Evolutionary conservation across 2,113 vertebrate species (phyloP), one percentile per base, ranked within the genome.

Genomic region (Etheostoma cragini): DNA sequence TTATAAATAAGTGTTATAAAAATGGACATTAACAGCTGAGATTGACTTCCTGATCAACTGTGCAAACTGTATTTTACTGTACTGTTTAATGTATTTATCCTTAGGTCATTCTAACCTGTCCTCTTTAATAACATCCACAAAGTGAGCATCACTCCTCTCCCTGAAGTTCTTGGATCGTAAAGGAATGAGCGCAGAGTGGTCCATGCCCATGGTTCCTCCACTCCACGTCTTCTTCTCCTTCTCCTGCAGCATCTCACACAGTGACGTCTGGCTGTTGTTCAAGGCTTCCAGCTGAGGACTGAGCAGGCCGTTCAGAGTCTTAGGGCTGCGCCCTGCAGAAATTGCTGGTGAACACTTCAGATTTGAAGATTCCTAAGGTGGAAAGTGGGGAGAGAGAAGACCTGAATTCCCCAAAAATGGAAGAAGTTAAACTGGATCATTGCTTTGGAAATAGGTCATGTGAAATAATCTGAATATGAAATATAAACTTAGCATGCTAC

Each of bases 81-180:
- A 30, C 30, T 14, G n/a, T 26, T 52, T 8, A 15, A 11, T 15
- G 6, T 14, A 6, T 49, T 22, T n/a, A 26, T 76, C 24, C 8
- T 50, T 13, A 1, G 10, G 21, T 64, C 14, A 26, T 47, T 17
- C 46, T 93, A 91, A 99, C 98, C 98, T 98, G 94, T 99, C 98
- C 82, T 98, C 98, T 91, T 99, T 99, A 87, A 99, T 98, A 35
- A 99, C 98, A 35, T 99, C 98, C 60, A 99, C 98, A 87, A 99
- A 99, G 86, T 99, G 98, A 65, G 96, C 97, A 2, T 99, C 98
- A 0, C 97, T 99, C 91, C 97, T 97, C 90, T 99, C 97, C 42
- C 98, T 83, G 93, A 99, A 98, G 89, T 97, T 98, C 91, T 99
- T 99, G 93, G 97, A 98, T 73, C 97, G 95, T 49, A 99, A 88